Percentiles rank a stretch among this genome's conserved stretches.
phyloP scores from a whole-genome alignment of 2,888 invertebrate genomes.

The Morpho helenor region DNA sequence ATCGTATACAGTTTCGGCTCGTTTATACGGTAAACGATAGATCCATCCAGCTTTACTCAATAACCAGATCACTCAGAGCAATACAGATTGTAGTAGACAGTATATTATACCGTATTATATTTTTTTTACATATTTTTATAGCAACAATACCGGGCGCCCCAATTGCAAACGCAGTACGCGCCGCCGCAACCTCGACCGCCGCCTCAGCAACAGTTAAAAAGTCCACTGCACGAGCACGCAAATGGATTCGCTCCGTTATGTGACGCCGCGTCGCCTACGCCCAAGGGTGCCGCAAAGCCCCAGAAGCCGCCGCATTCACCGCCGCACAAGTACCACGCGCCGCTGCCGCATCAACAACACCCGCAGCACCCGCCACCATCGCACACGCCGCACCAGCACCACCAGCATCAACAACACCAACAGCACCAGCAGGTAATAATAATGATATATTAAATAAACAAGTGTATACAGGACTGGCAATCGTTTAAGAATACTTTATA shows the following conservation, averaged over 20 bases:
- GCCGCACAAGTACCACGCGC: slow-evolving; percentile 73
- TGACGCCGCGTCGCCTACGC: slow-evolving; percentile 78
- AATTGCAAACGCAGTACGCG: slow-evolving; percentile 69
- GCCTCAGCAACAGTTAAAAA: slow-evolving; percentile 73
- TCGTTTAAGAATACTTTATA: too few relatives aligned
- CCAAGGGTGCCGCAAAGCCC: slow-evolving; percentile 57
- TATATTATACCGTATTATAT: too few relatives aligned
- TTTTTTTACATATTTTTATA: background rate
- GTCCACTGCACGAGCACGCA: slow-evolving; percentile 75
- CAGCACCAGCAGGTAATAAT: slow-evolving; percentile 36
- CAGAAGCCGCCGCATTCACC: slow-evolving; percentile 70
- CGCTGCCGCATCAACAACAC: slow-evolving; percentile 49
- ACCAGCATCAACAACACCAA: slow-evolving; percentile 35
- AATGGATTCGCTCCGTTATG: slow-evolving; percentile 80
- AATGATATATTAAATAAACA: too few relatives aligned
- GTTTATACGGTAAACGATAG: too few relatives aligned
- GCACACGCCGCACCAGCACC: slow-evolving; percentile 50
- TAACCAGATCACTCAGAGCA: too few relatives aligned
- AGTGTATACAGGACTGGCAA: too few relatives aligned
- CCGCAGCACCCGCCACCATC: slow-evolving; percentile 52
- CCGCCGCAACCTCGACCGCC: slow-evolving; percentile 55
- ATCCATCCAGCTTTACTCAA: too few relatives aligned
- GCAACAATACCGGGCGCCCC: slow-evolving; percentile 69
- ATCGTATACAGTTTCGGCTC: too few relatives aligned
- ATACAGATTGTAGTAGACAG: too few relatives aligned